Evolutionary conservation across 1,140 invertebrate genomes (phyloP), one percentile per base, ranked within the genome.

Genomic region (Neodiprion lecontei): DNA sequence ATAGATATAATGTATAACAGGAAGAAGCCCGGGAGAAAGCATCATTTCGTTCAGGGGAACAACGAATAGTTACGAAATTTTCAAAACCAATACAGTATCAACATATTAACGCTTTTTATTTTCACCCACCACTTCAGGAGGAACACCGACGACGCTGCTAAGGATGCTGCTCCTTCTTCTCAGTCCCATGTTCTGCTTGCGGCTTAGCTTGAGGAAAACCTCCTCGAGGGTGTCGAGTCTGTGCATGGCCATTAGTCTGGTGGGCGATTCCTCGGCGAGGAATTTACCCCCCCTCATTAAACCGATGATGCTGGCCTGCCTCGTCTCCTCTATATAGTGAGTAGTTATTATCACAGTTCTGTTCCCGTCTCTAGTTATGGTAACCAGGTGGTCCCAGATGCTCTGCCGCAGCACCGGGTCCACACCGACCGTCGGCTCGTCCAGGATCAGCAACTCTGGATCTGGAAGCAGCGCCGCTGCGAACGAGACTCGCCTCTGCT

Each of bases 281-380:
- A 99, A 93, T 77, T 93, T 92, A 1, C 97, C 97, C 74, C 95
- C 94, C 78, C 98, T 91, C 95, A 99, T 97, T 5, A 99, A 87
- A 1, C 97, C 97, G 83, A 98, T 98, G 79, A 94, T 91, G 82
- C 92, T 91, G 11, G 96, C 97, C 88, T 98, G 96, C 76, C 96
- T 92, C 2, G 97, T 98, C 87, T 99, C 98, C 85, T 99, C 97
- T 75, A 99, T 98, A 83, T 99, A 99, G 89, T 99, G 97, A 11
- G 98, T 99, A 1, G 98, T 99, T 74, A 99, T 97, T 74, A 99
- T 98, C 50, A 99, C 96, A 10, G 97, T 99, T 23, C 94, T 97
- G 75, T 92, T 91, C n/a, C 94, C 92, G 79, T 92, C 93, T 84
- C 93, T 94, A 0, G 96, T 96, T 53, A 99, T 94, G 11, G 96